Evolutionary conservation across 2,797 vertebrate genomes (phyloP).

Genomic region (Xyrichtys novacula): DNA sequence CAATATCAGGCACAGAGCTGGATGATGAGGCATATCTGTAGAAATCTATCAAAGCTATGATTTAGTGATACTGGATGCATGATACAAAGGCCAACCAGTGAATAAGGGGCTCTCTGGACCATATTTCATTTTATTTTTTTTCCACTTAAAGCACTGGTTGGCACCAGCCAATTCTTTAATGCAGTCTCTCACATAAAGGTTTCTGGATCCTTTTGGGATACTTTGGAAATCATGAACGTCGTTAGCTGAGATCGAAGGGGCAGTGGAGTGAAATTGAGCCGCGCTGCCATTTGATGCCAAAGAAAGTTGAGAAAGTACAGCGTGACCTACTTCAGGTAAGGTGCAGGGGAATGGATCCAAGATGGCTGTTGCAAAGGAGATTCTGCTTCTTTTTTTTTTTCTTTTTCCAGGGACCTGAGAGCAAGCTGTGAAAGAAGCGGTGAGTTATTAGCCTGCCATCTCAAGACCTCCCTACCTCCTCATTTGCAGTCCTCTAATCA

Average conservation of each 20-base stretch:
- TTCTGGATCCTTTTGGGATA: not conserved
- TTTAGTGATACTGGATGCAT: too few relatives aligned
- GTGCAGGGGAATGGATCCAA: slow-evolving; percentile 24
- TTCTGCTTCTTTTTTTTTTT: slow-evolving; percentile 14
- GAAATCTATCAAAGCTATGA: too few relatives aligned
- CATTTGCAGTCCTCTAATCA: slow-evolving; percentile 58
- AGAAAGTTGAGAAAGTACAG: slow-evolving; percentile 11
- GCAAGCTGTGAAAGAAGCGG: slow-evolving; percentile 8
- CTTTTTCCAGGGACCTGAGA: slow-evolving; percentile 22
- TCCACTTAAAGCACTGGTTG: too few relatives aligned
- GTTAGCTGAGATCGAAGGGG: not conserved
- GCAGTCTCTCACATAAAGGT: slow-evolving; percentile 1
- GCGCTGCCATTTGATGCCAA: not conserved
- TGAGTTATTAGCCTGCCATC: slow-evolving; percentile 72
- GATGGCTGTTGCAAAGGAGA: slow-evolving; percentile 32
- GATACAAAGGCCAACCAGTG: too few relatives aligned
- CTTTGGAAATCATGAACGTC: slow-evolving; percentile 3
- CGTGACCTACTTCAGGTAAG: slow-evolving; percentile 37
- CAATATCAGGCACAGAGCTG: too few relatives aligned
- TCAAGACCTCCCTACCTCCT: slow-evolving; percentile 38
- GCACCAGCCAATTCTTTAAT: too few relatives aligned
- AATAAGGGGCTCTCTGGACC: too few relatives aligned
- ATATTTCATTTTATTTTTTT: too few relatives aligned
- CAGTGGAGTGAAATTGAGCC: too few relatives aligned
- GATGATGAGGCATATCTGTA: too few relatives aligned